Evolutionary conservation across 2,113 vertebrate genomes (phyloP).

Genomic region (Epinephelus moara): DNA sequence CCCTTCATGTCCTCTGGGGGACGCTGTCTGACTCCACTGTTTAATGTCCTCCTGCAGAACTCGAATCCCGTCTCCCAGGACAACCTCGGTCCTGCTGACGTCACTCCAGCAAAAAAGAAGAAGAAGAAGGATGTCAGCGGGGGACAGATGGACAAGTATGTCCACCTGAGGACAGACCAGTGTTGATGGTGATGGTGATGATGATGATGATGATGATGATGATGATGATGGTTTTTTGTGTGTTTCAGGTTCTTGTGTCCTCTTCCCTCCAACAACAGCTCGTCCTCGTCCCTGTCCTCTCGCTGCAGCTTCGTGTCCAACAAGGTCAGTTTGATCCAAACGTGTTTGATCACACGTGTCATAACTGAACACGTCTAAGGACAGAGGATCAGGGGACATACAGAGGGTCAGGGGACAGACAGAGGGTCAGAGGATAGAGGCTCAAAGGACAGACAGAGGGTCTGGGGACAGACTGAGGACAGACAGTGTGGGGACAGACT

Average conservation of each 20-base stretch:
- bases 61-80: slow-evolving; percentile 39
- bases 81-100: neutral
- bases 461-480: too few relatives aligned
- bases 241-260: slow-evolving; percentile 71
- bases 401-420: too few relatives aligned
- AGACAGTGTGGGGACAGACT: too few relatives aligned
- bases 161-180: neutral
- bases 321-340: too few relatives aligned
- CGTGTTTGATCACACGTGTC: too few relatives aligned
- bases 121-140: slow-evolving; percentile 20
- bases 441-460: too few relatives aligned
- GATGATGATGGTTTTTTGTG: neutral
- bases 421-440: too few relatives aligned
- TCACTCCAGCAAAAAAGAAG: slow-evolving; percentile 80
- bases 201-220: neutral
- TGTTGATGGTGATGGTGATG: neutral
- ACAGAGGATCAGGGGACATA: too few relatives aligned
- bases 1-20: too few relatives aligned
- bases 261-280: neutral
- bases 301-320: too few relatives aligned
- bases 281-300: neutral
- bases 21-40: too few relatives aligned
- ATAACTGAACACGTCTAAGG: too few relatives aligned
- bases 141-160: slow-evolving; percentile 91
- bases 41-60: slow-evolving; percentile 68